Evolutionary conservation across 2,113 vertebrate genomes (phyloP), one percentile per base, ranked within the genome.

Genomic region (Notothenia coriiceps): DNA sequence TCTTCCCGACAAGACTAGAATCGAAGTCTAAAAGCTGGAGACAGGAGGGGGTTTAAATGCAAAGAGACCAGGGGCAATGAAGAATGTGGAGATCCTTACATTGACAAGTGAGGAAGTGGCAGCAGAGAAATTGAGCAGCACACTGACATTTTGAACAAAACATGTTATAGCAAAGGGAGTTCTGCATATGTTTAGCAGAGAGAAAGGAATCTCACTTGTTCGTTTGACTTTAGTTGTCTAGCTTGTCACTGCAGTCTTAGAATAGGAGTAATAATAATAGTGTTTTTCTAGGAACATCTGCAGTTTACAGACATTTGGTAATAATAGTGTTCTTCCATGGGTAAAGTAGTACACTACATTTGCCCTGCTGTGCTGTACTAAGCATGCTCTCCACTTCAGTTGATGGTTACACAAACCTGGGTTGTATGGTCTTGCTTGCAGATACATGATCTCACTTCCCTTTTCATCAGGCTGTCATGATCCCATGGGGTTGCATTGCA

Each of bases 41-140:
- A 52, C 20, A 0, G 10, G 20, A 15, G 0, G 10, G 20, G 14
- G 4, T 60, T 66, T 44, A 17, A 59, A 79, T 66, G 55, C 49
- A 33, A 63, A 55, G 69, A 33, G 56, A 62, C 54, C 40, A 54
- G 47, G 33, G 61, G 17, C 63, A 47, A 14, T 20, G 49, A 68
- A 6, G 18, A 61, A 62, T 47, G 25, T 40, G 40, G 40, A 33
- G 62, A 47, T 47, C 11, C 49, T 29, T 29, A 59, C 33, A 12
- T n/a, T 25, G 4, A 43, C 13, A 8, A 11, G 18, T 40, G 56
- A 61, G 7, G 17, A 17, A 6, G 17, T 59, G 44, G 55, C 55
- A 20, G 22, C 43, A 63, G 6, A 9, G 11, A 18, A 7, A 11
- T 10, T 44, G 20, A 52, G 29, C 49, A 52, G 65, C 13, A 12